Evolutionary conservation across 2,797 vertebrate genomes (phyloP).

Genomic region (Glossophaga mutica): DNA sequence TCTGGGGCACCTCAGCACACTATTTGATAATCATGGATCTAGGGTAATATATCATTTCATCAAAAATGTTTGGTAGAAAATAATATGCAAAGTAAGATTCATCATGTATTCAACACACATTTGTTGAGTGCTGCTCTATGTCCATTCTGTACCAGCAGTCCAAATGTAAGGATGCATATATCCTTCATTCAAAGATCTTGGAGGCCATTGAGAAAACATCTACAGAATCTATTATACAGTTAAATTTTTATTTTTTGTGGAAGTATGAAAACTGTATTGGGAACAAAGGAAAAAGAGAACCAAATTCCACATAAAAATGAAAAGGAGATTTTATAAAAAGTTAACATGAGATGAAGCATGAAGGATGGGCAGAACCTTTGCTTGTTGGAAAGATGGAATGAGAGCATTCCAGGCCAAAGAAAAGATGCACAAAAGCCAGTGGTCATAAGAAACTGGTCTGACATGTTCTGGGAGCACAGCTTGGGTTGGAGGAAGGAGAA

Average conservation of each 20-base stretch:
- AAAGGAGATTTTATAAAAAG: not conserved
- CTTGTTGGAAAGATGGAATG: not conserved
- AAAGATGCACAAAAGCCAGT: not conserved
- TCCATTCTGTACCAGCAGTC: not conserved
- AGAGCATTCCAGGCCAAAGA: too few relatives aligned
- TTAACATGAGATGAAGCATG: not conserved
- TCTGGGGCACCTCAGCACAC: not conserved
- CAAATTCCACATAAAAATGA: not conserved
- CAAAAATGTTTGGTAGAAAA: not conserved
- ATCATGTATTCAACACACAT: not conserved
- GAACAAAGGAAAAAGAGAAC: not conserved
- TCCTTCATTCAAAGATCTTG: not conserved
- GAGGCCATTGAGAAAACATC: not conserved
- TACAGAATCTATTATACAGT: not conserved
- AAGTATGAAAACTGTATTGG: not conserved
- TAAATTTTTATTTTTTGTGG: not conserved
- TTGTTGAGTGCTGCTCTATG: too few relatives aligned
- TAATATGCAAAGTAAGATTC: not conserved
- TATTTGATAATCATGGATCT: not conserved
- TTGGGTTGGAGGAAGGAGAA: too few relatives aligned
- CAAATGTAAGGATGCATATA: too few relatives aligned
- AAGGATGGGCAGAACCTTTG: not conserved
- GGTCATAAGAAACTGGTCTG: too few relatives aligned
- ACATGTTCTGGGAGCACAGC: not conserved
- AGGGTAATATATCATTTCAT: not conserved